phyloP scores from a whole-genome alignment of 2,113 vertebrate species.

The Hyperopisus bebe region DNA sequence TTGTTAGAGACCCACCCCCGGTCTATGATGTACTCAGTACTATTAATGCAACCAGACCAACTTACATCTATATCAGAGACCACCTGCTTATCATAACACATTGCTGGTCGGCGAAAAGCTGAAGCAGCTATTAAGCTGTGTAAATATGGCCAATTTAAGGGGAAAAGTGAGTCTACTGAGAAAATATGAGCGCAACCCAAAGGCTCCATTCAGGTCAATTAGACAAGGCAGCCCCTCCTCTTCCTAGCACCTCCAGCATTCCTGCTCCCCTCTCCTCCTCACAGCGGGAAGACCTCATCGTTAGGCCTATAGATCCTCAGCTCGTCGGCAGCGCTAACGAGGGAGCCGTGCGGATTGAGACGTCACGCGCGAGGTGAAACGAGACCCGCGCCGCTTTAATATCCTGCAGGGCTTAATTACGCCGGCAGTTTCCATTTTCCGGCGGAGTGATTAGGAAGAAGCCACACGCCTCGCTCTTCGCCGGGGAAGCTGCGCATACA shows the following conservation, averaged over 20 bases:
- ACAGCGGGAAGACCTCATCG: not conserved
- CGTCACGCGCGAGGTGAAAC: not conserved
- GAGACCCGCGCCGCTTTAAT: not conserved
- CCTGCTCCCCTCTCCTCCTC: conserved; percentile 12
- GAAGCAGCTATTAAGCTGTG: not conserved
- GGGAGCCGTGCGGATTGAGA: not conserved
- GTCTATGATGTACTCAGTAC: not conserved
- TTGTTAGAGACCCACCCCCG: not conserved
- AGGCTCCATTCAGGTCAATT: not conserved
- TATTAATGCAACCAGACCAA: not conserved
- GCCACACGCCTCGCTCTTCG: not conserved
- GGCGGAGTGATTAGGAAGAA: not conserved
- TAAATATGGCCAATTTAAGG: too few species aligned
- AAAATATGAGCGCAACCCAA: not conserved
- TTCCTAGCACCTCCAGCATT: not conserved
- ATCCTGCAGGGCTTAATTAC: conserved; percentile 10
- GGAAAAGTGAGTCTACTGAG: not conserved
- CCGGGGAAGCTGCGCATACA: not conserved
- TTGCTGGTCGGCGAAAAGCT: not conserved
- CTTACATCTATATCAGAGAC: too few species aligned
- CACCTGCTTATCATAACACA: not conserved
- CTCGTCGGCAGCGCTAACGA: not conserved
- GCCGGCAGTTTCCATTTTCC: conserved; percentile 6
- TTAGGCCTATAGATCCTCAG: not conserved
- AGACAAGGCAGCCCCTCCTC: not conserved